Evolutionary conservation across 2,888 invertebrate genomes (phyloP).

Genomic region (Dasysyrphus tricinctus): DNA sequence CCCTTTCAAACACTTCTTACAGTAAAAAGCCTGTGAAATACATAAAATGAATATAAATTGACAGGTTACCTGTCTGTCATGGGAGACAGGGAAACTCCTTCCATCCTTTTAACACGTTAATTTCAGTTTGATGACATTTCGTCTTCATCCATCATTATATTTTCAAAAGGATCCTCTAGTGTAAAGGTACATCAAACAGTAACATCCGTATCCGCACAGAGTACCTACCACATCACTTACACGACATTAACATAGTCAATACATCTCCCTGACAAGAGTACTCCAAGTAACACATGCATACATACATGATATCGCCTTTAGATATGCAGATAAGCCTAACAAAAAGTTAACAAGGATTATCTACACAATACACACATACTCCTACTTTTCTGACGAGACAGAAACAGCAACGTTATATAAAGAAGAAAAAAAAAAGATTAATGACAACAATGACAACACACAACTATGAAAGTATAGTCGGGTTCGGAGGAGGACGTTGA

Average conservation of each 20-base stretch:
- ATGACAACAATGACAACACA: conserved; percentile 70
- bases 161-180: conserved; percentile 28
- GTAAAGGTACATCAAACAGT: neutral
- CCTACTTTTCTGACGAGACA: conserved; percentile 42
- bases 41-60: conserved; percentile 33
- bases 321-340: conserved; percentile 60
- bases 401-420: conserved; percentile 18
- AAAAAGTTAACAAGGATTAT: conserved; percentile 58
- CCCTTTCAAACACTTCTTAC: neutral
- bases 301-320: neutral
- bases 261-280: conserved; percentile 61
- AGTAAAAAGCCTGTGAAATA: neutral
- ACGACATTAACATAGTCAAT: conserved; percentile 68
- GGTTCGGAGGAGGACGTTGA: conserved; percentile 15
- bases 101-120: conserved; percentile 1
- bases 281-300: conserved; percentile 29
- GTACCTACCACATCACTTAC: conserved; percentile 39
- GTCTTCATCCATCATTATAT: conserved; percentile 43
- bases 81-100: neutral
- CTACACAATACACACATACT: conserved; percentile 23
- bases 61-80: conserved; percentile 18
- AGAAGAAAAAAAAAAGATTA: conserved; percentile 59
- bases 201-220: conserved; percentile 17
- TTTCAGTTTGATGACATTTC: conserved; percentile 42
- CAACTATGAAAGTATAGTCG: conserved; percentile 19